phyloP scores from a whole-genome alignment of 2,113 vertebrate genomes.

The Actenoides hombroni region DNA sequence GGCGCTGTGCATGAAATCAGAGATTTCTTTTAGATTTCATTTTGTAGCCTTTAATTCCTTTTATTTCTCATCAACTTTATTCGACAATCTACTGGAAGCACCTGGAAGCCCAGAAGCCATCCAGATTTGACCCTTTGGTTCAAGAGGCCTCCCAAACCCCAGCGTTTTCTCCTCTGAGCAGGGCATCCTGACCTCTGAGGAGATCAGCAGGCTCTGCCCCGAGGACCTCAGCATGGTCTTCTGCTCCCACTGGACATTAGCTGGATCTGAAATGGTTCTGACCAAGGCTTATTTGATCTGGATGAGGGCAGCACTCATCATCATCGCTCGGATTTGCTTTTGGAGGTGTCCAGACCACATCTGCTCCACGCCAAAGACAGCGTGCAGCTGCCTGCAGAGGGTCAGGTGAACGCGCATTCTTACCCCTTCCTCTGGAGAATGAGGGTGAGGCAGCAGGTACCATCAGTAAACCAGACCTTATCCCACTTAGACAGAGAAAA shows the following conservation, averaged over 20 bases:
- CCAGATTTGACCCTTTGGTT: background rate
- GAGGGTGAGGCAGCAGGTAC: background rate
- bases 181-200: fast-evolving
- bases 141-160: background rate
- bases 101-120: background rate
- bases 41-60: background rate
- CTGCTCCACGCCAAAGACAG: background rate
- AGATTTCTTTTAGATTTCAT: background rate
- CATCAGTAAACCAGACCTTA: background rate
- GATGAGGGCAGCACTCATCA: background rate
- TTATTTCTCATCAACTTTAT: background rate
- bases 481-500: background rate
- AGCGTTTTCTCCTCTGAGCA: fast-evolving
- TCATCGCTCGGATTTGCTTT: background rate
- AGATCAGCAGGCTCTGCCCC: fast-evolving
- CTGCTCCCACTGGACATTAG: fast-evolving
- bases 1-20: background rate
- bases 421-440: background rate
- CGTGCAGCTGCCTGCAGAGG: background rate
- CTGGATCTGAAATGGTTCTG: background rate
- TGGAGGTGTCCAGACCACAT: background rate
- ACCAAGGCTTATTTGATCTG: background rate
- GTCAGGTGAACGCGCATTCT: background rate
- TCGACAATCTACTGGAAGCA: background rate
- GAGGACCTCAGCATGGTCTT: fast-evolving